Percentiles rank a stretch among this genome's conserved stretches.
Conservation (phyloP, 2,888 invertebrate species). For the Mesoligia furuncula region DNA sequence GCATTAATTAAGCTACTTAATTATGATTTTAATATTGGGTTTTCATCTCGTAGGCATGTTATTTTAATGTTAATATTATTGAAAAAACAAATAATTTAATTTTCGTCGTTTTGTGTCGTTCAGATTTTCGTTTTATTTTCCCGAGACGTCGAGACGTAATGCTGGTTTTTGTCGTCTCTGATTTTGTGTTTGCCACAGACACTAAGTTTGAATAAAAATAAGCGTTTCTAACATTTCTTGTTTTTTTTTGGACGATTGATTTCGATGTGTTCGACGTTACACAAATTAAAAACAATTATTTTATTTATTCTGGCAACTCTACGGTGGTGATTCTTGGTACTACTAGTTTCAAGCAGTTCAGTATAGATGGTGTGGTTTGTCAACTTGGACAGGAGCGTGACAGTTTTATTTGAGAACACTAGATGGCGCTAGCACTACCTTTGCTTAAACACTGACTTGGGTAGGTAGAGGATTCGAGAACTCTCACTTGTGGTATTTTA, state of each 20-base stretch:
- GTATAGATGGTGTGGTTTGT: slow-evolving; percentile 30
- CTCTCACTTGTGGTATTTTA: background rate
- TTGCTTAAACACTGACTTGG: background rate
- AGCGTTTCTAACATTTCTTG: slow-evolving; percentile 39
- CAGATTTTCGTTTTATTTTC: slow-evolving; percentile 40
- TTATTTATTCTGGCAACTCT: background rate
- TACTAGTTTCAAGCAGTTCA: background rate
- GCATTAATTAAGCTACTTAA: background rate
- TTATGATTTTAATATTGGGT: slow-evolving; percentile 25
- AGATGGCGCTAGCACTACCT: slow-evolving; percentile 38
- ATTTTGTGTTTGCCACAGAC: slow-evolving; percentile 34
- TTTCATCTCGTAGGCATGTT: slow-evolving; percentile 16
- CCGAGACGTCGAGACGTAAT: slow-evolving; percentile 26
- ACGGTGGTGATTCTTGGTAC: background rate
- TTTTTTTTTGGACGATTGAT: slow-evolving; percentile 23
- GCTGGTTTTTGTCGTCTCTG: slow-evolving; percentile 47
- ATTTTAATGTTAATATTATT: slow-evolving; percentile 20
- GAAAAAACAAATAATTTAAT: slow-evolving; percentile 7
- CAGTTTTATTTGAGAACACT: background rate
- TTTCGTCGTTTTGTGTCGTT: slow-evolving; percentile 37
- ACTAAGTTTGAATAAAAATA: slow-evolving; percentile 53
- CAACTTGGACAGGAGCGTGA: background rate
- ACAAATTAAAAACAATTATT: background rate
- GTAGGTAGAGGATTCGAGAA: background rate
- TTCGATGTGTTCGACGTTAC: background rate